Conservation (phyloP, 1,140 invertebrate species). For the Vanessa tameamea region DNA sequence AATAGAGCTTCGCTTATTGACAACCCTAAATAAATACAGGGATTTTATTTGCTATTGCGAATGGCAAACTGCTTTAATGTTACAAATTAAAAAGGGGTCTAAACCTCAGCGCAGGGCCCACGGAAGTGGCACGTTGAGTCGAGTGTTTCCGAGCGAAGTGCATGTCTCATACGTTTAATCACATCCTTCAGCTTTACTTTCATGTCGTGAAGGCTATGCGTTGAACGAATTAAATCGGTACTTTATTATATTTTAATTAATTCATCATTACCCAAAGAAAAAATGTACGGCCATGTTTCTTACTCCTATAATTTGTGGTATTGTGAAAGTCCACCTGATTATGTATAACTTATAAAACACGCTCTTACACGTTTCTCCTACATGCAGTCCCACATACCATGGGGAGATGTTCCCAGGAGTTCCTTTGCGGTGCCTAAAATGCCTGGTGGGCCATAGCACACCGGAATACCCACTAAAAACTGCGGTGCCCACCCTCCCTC, state of each 20-base stretch:
- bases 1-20: slow-evolving; percentile 35
- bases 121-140: slow-evolving; percentile 1
- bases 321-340: too few species aligned
- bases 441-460: too few species aligned
- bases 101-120: neutral
- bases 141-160: neutral
- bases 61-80: slow-evolving; percentile 35
- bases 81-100: slow-evolving; percentile 35
- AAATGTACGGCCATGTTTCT: too few species aligned
- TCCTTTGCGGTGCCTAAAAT: too few species aligned
- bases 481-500: too few species aligned
- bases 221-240: neutral
- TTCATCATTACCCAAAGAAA: too few species aligned
- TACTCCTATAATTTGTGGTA: too few species aligned
- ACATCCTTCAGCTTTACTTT: neutral
- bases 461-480: too few species aligned
- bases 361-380: too few species aligned
- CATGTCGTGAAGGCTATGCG: neutral
- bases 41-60: slow-evolving; percentile 25
- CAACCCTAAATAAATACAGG: slow-evolving; percentile 33
- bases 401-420: too few species aligned
- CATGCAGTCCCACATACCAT: too few species aligned
- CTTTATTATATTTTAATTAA: neutral
- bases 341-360: too few species aligned
- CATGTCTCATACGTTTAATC: neutral